Evolutionary conservation across 2,888 invertebrate species (phyloP).

Genomic region (Morpho deidamia): DNA sequence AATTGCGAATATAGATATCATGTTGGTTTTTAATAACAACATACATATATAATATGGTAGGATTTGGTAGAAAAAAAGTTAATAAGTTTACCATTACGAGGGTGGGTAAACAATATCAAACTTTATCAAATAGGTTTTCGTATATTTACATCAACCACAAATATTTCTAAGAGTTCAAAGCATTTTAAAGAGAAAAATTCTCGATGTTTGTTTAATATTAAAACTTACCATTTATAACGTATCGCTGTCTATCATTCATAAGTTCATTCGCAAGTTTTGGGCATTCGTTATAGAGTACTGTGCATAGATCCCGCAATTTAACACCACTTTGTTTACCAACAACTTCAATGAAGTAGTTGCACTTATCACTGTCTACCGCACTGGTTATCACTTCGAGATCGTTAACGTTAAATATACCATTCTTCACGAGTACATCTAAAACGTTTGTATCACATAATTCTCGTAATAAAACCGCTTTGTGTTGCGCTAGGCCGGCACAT

Average conservation of each 20-base stretch:
- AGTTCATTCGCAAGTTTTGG: constrained; percentile 81
- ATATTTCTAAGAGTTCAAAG: too few relatives aligned
- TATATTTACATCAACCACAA: too few relatives aligned
- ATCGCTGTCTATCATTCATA: constrained; percentile 77
- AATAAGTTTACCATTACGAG: too few relatives aligned
- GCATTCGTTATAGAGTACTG: constrained; percentile 80
- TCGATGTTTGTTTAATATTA: too few relatives aligned
- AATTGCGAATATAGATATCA: too few relatives aligned
- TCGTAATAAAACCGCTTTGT: constrained; percentile 79
- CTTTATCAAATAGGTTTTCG: too few relatives aligned
- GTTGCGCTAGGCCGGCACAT: constrained; percentile 79
- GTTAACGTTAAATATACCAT: constrained; percentile 79
- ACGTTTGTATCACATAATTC: constrained; percentile 81
- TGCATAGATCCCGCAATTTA: constrained; percentile 80
- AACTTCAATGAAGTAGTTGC: constrained; percentile 79
- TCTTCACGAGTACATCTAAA: constrained; percentile 80
- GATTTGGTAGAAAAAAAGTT: too few relatives aligned
- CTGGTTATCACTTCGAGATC: constrained; percentile 77
- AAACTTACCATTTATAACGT: constrained; percentile 63
- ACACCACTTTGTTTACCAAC: constrained; percentile 80
- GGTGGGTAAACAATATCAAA: too few relatives aligned
- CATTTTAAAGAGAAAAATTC: too few relatives aligned
- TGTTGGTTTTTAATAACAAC: too few relatives aligned
- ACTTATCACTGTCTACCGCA: constrained; percentile 72
- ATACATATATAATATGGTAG: too few relatives aligned